Evolutionary conservation across 2,113 vertebrate species (phyloP).

Genomic region (Daphoenositta chrysoptera): DNA sequence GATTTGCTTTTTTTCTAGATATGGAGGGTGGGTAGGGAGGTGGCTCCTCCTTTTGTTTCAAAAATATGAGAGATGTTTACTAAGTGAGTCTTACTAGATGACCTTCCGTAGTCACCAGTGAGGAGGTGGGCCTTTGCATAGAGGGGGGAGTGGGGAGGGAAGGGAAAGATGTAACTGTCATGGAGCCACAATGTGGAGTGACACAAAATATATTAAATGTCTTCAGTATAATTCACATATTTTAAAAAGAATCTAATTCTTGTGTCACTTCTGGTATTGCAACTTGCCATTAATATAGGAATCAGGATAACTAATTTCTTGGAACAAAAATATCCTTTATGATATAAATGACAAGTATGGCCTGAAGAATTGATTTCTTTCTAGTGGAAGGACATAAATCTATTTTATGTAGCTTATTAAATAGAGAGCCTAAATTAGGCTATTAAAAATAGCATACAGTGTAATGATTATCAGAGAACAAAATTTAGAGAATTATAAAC

Average conservation of each 20-base stretch:
- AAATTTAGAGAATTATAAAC: constrained; percentile 77
- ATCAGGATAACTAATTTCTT: constrained; percentile 72
- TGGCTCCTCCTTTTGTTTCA: constrained; percentile 9
- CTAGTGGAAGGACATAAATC: constrained; percentile 84
- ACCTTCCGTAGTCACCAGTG: constrained; percentile 50
- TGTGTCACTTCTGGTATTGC: constrained; percentile 55
- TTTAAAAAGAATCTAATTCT: constrained; percentile 58
- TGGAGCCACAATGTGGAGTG: constrained; percentile 51
- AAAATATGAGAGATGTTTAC: constrained; percentile 57
- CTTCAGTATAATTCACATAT: constrained; percentile 30
- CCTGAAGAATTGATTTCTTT: constrained; percentile 82
- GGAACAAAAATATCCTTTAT: constrained; percentile 74
- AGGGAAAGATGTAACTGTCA: constrained; percentile 29
- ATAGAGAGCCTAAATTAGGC: constrained; percentile 88
- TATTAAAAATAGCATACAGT: constrained; percentile 75
- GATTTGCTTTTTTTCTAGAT: background rate
- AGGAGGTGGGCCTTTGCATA: constrained; percentile 66
- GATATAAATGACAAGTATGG: constrained; percentile 78
- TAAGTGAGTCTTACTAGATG: constrained; percentile 43
- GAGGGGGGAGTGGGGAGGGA: constrained; percentile 47
- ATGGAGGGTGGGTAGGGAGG: constrained; percentile 12
- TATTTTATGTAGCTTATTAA: constrained; percentile 84
- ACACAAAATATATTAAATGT: constrained; percentile 29
- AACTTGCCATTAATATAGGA: constrained; percentile 60
- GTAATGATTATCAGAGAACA: constrained; percentile 78